phyloP scores from a whole-genome alignment of 2,888 invertebrate genomes.

The Epinotia ramella region DNA sequence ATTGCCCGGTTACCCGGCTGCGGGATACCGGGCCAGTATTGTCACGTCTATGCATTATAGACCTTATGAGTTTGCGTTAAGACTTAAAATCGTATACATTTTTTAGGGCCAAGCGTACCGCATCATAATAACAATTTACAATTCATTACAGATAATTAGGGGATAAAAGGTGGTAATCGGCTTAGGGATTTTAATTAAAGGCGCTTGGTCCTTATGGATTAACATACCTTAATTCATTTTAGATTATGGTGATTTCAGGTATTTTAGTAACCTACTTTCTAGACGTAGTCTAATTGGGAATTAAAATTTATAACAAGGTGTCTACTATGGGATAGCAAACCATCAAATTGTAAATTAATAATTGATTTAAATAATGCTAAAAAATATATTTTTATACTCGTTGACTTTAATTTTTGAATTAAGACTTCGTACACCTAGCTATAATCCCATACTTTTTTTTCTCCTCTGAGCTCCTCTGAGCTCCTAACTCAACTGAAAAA shows the following conservation, averaged over 20 bases:
- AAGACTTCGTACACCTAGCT: no score
- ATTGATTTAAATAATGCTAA: no score
- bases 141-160: slow-evolving; percentile 29
- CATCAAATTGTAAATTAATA: no score
- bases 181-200: slow-evolving; percentile 28
- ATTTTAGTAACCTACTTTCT: background rate
- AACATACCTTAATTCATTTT: slow-evolving; percentile 11
- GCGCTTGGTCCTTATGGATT: background rate
- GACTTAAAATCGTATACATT: background rate
- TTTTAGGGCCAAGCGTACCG: background rate
- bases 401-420: no score
- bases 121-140: slow-evolving; percentile 26
- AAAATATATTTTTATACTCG: no score
- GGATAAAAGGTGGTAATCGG: slow-evolving; percentile 10
- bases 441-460: no score
- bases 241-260: background rate
- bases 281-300: no score
- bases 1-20: slow-evolving; percentile 6
- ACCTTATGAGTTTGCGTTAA: background rate
- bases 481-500: no score
- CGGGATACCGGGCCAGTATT: background rate
- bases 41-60: background rate
- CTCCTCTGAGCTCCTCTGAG: no score
- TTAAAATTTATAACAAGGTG: no score
- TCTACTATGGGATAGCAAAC: no score